Evolutionary conservation across 2,113 vertebrate species (phyloP).

Genomic region (Geothlypis trichas): DNA sequence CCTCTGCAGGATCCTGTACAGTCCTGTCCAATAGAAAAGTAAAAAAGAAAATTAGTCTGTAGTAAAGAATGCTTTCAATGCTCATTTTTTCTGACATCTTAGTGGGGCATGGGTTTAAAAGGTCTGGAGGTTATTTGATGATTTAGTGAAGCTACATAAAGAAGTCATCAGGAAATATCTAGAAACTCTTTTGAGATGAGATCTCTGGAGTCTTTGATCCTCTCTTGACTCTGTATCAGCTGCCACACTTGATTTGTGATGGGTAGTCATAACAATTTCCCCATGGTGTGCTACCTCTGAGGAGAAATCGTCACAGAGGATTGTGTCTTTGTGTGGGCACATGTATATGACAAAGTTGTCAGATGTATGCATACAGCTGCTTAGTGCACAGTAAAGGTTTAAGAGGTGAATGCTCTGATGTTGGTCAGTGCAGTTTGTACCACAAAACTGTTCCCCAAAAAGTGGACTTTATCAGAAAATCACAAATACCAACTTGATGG

Average conservation of each 20-base stretch:
- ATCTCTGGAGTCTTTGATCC: background rate
- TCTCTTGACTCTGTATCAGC: background rate
- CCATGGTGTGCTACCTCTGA: background rate
- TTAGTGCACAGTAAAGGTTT: background rate
- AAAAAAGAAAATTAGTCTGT: background rate
- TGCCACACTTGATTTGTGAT: background rate
- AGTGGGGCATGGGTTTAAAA: background rate
- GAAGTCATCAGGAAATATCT: background rate
- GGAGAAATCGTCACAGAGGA: accelerated
- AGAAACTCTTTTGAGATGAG: background rate
- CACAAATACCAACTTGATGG: background rate
- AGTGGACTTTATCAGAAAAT: background rate
- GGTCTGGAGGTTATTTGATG: background rate
- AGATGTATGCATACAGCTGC: background rate
- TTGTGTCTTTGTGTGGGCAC: background rate
- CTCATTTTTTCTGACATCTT: slow-evolving; percentile 20
- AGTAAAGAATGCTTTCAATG: background rate
- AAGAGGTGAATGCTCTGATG: background rate
- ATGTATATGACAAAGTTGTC: background rate
- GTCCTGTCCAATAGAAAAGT: background rate
- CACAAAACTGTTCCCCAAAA: background rate
- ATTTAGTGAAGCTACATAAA: slow-evolving; percentile 1
- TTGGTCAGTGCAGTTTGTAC: background rate
- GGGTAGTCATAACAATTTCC: background rate
- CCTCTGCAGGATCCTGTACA: background rate